These are phyloP conservation scores for Erebia epiphron DNA, from an alignment of 2,888 invertebrate genomes.

Conservation along the genomic window DNA sequence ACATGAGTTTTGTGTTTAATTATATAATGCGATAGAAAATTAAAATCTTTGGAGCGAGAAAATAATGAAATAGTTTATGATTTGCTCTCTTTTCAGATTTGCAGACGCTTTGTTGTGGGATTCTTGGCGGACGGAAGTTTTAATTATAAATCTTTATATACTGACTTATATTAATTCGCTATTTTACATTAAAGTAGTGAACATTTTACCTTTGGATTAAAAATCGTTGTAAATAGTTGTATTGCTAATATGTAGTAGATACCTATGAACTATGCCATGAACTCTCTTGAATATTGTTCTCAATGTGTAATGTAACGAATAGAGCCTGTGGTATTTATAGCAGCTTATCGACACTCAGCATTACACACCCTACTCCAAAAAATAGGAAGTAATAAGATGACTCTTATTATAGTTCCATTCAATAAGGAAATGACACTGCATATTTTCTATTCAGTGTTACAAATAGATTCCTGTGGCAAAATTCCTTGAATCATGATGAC, in stretches of 20 bases:
- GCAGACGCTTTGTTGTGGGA: no score
- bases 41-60: neutral
- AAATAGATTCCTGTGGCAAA: conserved; percentile 9
- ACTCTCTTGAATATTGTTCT: no score
- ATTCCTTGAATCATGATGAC: conserved; percentile 12
- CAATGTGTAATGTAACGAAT: neutral
- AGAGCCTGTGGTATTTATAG: neutral
- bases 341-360: conserved; percentile 1
- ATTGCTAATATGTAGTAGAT: no score
- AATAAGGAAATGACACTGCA: conserved; percentile 18
- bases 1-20: neutral
- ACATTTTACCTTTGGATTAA: no score
- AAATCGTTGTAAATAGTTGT: no score
- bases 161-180: no score
- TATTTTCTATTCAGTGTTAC: conserved; percentile 15
- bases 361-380: neutral
- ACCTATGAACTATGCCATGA: no score
- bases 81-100: no score
- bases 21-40: neutral
- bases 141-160: no score
- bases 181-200: no score
- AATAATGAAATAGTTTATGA: no score
- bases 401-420: conserved; percentile 7
- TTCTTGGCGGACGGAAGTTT: no score
- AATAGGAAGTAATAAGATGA: conserved; percentile 11